These are phyloP conservation scores for Barbus barbus DNA, from an alignment of 2,113 vertebrate species.

Conservation along the genomic window DNA sequence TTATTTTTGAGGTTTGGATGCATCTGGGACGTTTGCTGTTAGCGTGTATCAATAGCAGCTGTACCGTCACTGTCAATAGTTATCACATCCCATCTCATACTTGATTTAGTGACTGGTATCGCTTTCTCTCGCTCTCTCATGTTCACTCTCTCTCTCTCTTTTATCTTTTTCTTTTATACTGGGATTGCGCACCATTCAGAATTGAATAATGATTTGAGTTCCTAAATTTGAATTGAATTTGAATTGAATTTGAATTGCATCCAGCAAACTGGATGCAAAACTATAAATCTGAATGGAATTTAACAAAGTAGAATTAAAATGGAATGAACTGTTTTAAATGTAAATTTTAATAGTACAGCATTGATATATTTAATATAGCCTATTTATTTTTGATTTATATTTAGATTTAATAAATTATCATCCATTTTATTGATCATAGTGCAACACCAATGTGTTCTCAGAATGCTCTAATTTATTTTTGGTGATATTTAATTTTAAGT, in stretches of 20 bases:
- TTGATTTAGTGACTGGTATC: neutral
- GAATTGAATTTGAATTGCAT: neutral
- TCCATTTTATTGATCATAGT: neutral
- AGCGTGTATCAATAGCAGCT: neutral
- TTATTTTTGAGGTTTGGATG: neutral
- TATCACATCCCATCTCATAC: slow-evolving; percentile 4
- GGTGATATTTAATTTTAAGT: neutral
- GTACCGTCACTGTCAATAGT: neutral
- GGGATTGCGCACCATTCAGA: neutral
- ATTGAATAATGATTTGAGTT: neutral
- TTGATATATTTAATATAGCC: too few relatives aligned
- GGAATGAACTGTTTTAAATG: neutral
- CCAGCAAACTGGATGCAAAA: neutral
- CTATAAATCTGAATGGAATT: neutral
- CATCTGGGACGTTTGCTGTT: neutral
- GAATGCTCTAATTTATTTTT: neutral
- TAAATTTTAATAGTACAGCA: neutral
- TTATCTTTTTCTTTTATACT: neutral
- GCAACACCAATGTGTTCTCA: neutral
- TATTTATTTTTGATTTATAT: too few relatives aligned
- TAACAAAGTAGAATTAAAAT: neutral
- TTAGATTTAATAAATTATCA: neutral
- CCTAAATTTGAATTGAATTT: neutral
- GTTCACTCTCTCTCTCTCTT: neutral
- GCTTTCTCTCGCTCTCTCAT: neutral